These are phyloP conservation scores for Frankliniella intonsa DNA, from an alignment of 2,888 invertebrate genomes.

Conservation along the genomic window DNA sequence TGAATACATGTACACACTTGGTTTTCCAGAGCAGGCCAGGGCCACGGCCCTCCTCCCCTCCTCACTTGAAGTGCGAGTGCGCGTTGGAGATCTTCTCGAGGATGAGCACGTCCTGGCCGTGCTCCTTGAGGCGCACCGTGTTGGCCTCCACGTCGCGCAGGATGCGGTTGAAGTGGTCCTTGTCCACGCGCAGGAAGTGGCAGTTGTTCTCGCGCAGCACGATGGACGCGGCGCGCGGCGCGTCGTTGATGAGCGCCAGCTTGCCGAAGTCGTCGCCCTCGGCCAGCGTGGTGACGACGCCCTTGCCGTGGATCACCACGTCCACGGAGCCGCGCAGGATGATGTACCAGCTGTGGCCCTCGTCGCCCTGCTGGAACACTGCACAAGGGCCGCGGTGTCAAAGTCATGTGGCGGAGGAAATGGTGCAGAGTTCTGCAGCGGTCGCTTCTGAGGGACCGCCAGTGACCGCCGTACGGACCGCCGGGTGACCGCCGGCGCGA, in stretches of 20 bases:
- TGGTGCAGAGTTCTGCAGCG: too few species aligned
- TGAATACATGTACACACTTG: too few species aligned
- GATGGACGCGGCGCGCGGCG: conserved; percentile 79
- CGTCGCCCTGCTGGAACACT: conserved; percentile 82
- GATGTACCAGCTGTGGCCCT: conserved; percentile 80
- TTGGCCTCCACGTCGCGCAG: conserved; percentile 82
- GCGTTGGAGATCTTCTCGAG: conserved; percentile 59
- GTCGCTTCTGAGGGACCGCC: too few species aligned
- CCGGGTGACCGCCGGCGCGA: too few species aligned
- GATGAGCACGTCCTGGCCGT: conserved; percentile 76
- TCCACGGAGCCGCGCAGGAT: conserved; percentile 77
- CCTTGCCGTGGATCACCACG: conserved; percentile 79
- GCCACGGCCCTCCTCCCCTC: too few species aligned
- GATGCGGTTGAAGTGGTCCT: conserved; percentile 78
- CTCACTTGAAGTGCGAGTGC: conserved; percentile 59
- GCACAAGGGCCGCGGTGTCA: conserved; percentile 32
- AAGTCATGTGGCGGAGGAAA: too few species aligned
- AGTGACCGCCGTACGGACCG: too few species aligned
- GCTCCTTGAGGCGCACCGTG: conserved; percentile 76
- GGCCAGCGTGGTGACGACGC: conserved; percentile 72
- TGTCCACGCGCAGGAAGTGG: conserved; percentile 76
- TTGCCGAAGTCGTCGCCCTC: conserved; percentile 87
- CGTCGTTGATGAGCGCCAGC: conserved; percentile 77
- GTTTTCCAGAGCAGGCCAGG: too few species aligned
- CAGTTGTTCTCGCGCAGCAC: conserved; percentile 76